Evolutionary conservation across 2,797 vertebrate species (phyloP).

Genomic region (Chloroceryle amazona): DNA sequence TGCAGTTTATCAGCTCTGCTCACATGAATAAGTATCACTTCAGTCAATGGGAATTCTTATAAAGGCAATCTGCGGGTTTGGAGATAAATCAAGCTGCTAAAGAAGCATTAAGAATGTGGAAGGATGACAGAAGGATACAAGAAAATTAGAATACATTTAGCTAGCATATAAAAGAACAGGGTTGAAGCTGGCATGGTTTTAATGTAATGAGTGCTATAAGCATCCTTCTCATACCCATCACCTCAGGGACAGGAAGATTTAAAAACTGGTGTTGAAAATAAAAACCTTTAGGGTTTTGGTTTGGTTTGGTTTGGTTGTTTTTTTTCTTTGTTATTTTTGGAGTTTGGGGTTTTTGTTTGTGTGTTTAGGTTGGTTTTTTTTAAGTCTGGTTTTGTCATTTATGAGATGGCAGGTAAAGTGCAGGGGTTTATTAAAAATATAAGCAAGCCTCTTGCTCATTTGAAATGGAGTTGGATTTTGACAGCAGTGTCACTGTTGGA

Average conservation of each 20-base stretch:
- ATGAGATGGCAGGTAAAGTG: neutral
- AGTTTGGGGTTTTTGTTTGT: too few species aligned
- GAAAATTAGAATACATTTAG: constrained; percentile 58
- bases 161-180: constrained; percentile 39
- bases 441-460: neutral
- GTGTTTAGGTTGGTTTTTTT: neutral
- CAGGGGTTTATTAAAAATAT: neutral
- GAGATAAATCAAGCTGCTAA: constrained; percentile 68
- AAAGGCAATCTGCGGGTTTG: constrained; percentile 52
- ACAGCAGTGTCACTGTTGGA: neutral
- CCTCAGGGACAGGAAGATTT: neutral
- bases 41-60: constrained; percentile 62
- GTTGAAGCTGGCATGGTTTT: constrained; percentile 22
- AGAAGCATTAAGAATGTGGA: constrained; percentile 57
- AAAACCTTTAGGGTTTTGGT: neutral
- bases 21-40: constrained; percentile 59
- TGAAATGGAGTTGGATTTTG: neutral
- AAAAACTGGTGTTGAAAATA: neutral
- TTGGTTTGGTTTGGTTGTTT: neutral
- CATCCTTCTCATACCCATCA: neutral
- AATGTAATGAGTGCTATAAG: neutral
- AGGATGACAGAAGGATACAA: constrained; percentile 20
- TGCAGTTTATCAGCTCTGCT: constrained; percentile 48
- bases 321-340: too few species aligned
- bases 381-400: neutral